Percentiles rank a stretch among this genome's conserved stretches.
phyloP scores from a whole-genome alignment of 2,888 invertebrate species.

The Byasa hedistus region DNA sequence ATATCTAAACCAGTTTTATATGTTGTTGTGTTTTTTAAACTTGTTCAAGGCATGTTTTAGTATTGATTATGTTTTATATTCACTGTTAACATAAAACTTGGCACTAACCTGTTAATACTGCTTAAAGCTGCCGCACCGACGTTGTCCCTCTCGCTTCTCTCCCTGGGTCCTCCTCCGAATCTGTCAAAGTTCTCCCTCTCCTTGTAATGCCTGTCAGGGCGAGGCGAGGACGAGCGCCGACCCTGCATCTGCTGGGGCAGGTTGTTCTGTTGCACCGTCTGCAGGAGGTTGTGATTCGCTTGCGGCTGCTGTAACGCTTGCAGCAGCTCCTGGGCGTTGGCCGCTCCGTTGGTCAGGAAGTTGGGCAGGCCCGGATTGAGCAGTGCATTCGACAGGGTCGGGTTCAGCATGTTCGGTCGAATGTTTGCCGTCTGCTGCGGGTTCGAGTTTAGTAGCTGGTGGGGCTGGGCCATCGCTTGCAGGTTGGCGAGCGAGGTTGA shows the following conservation, averaged over 20 bases:
- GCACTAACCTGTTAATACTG: slow-evolving; percentile 82
- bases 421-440: slow-evolving; percentile 73
- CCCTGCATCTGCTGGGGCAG: slow-evolving; percentile 75
- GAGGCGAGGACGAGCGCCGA: slow-evolving; percentile 71
- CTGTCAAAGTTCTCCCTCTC: slow-evolving; percentile 73
- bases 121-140: slow-evolving; percentile 81
- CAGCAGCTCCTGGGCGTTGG: slow-evolving; percentile 86
- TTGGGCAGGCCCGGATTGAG: slow-evolving; percentile 86
- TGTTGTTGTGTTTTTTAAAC: too few species aligned
- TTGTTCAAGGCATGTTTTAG: too few species aligned
- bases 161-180: slow-evolving; percentile 71
- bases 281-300: slow-evolving; percentile 69
- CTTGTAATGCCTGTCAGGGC: slow-evolving; percentile 73
- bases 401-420: slow-evolving; percentile 78
- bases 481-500: slow-evolving; percentile 90
- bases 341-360: slow-evolving; percentile 84
- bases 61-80: too few species aligned
- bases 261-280: slow-evolving; percentile 73
- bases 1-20: too few species aligned
- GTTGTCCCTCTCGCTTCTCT: slow-evolving; percentile 76
- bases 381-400: slow-evolving; percentile 83
- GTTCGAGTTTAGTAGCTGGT: slow-evolving; percentile 82
- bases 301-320: slow-evolving; percentile 86
- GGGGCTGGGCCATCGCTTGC: slow-evolving; percentile 87
- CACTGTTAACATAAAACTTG: not conserved